Evolutionary conservation across 1,140 invertebrate species (phyloP).

Genomic region (Trissolcus basalis): DNA sequence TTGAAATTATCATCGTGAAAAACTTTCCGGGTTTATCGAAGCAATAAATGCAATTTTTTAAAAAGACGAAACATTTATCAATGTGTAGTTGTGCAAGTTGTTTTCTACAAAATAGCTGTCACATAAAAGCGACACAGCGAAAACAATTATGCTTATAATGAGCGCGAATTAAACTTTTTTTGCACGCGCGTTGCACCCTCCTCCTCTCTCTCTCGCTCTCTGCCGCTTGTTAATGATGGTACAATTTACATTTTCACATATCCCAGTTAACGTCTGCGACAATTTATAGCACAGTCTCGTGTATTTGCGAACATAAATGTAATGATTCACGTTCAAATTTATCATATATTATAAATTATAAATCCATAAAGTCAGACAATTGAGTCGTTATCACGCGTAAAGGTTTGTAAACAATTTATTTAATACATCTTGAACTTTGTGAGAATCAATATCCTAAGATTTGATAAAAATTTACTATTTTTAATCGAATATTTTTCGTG

Average conservation of each 20-base stretch:
- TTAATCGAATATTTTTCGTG: too few relatives aligned
- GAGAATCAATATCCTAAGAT: too few relatives aligned
- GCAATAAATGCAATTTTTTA: too few relatives aligned
- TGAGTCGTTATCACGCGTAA: background rate
- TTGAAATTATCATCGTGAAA: too few relatives aligned
- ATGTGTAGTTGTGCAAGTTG: too few relatives aligned
- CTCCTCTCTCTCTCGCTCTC: too few relatives aligned
- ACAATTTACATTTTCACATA: constrained; percentile 49
- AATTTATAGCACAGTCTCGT: constrained; percentile 36
- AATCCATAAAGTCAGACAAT: background rate
- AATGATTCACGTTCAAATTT: too few relatives aligned
- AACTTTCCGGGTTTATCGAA: too few relatives aligned
- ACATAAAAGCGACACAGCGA: constrained; percentile 10
- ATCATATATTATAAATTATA: too few relatives aligned
- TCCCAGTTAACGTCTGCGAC: constrained; percentile 25
- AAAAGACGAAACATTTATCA: background rate
- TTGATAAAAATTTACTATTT: too few relatives aligned
- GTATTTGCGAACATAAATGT: background rate
- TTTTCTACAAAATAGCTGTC: background rate
- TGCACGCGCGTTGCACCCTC: constrained; percentile 8
- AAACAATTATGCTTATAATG: constrained; percentile 34
- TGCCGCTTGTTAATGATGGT: constrained; percentile 37
- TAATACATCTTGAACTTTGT: too few relatives aligned
- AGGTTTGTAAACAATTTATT: too few relatives aligned
- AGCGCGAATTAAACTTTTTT: constrained; percentile 42